phyloP scores from a whole-genome alignment of 2,113 vertebrate species.

The Stegostoma tigrinum region DNA sequence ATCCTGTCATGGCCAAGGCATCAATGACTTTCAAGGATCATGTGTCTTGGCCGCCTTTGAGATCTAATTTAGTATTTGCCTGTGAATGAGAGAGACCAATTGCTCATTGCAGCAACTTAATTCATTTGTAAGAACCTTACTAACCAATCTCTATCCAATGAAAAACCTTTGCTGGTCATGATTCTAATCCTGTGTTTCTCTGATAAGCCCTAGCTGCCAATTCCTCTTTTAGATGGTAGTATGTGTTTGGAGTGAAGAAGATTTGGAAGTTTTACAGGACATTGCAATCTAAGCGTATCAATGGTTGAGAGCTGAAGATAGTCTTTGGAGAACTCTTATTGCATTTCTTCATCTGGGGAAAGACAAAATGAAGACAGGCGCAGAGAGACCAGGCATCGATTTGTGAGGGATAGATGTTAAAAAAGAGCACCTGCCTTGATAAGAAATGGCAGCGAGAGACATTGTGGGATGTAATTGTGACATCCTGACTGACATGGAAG shows the following conservation, averaged over 20 bases:
- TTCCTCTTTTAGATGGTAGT: background rate
- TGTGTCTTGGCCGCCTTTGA: background rate
- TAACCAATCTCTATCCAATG: background rate
- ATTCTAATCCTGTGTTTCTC: background rate
- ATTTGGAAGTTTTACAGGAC: background rate
- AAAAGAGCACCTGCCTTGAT: constrained; percentile 7
- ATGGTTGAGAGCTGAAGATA: background rate
- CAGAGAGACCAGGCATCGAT: constrained; percentile 3
- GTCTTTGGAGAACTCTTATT: background rate
- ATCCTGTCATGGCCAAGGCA: background rate
- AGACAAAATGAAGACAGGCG: constrained; percentile 23
- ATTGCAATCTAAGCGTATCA: background rate
- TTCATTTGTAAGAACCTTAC: background rate
- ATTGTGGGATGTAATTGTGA: background rate
- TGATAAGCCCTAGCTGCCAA: background rate
- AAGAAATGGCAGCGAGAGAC: background rate
- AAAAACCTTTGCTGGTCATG: background rate
- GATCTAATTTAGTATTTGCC: background rate
- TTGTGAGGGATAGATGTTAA: background rate
- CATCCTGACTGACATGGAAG: constrained; percentile 5
- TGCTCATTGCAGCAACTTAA: background rate
- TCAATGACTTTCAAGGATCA: background rate
- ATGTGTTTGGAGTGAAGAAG: background rate
- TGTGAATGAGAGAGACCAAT: background rate
- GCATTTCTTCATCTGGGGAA: constrained; percentile 16